These are phyloP conservation scores for Hipposideros armiger DNA, from an alignment of 2,113 vertebrate species.

Conservation along the genomic window DNA sequence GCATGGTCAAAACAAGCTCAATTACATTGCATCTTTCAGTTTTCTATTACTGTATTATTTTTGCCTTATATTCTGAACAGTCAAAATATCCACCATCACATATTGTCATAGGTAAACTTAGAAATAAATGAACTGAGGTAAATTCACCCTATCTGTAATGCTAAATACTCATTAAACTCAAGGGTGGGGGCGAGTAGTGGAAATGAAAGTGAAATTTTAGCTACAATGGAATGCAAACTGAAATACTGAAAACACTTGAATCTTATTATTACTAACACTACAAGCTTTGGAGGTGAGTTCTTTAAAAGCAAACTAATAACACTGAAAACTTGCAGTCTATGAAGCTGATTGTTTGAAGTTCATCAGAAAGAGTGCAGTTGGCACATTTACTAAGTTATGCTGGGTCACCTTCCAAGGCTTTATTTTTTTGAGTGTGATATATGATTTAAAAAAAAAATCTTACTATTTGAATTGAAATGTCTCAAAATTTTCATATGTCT, in stretches of 20 bases:
- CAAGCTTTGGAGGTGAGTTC: not conserved
- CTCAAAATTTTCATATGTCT: not conserved
- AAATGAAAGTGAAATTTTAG: not conserved
- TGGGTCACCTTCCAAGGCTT: not conserved
- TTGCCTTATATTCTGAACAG: not conserved
- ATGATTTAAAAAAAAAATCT: not conserved
- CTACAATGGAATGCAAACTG: not conserved
- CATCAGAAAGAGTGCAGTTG: not conserved
- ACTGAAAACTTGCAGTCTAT: not conserved
- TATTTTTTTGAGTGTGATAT: not conserved
- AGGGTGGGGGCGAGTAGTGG: rapidly evolving
- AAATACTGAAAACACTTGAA: not conserved
- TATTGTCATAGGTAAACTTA: not conserved
- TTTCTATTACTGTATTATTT: slow-evolving; percentile 21
- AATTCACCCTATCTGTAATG: not conserved
- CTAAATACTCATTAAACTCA: not conserved
- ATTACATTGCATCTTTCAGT: not conserved
- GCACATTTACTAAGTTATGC: not conserved
- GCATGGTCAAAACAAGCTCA: not conserved
- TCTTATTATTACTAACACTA: not conserved
- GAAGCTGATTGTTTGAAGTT: not conserved
- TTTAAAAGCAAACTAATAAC: not conserved
- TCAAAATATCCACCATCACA: not conserved
- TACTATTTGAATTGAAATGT: slow-evolving; percentile 34
- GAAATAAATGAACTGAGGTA: slow-evolving; percentile 23